Base-by-base conservation (phyloP, 1,140 invertebrate species). In the Mamestra configurata region DNA sequence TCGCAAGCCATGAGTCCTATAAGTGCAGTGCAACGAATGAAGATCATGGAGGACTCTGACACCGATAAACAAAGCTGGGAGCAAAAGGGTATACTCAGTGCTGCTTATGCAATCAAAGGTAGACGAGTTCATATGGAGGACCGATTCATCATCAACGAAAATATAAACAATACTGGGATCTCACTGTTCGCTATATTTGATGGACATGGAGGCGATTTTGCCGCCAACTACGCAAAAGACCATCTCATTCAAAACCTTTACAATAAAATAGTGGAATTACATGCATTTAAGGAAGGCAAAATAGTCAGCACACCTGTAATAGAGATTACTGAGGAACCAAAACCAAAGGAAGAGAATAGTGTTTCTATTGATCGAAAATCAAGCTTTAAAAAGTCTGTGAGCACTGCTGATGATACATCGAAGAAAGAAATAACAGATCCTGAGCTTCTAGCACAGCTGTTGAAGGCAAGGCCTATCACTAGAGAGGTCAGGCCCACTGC, bases 151-250 rank as follows among this genome's bases (percentile, higher is more conserved):
- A 96, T 98, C 40, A 96, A 98, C 79, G 96, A 97, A 89, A 97
- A 98, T 87, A 96, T 97, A 37, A 96, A 97, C 85, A 95, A 96
- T 77, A 97, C 97, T 22, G 97, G 97, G 27, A 97, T 98, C 68
- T 97, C 98, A 1, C 95, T 99, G 59, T 99, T 98, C 96, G 98
- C 98, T 49, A 97, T 99, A 73, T 99, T 99, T 94, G 98, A 99
- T 96, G 98, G 98, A 0, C 98, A 99, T 94, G 98, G 98, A 72
- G 98, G 98, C 66, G 98, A 99, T 95, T 98, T 98, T 96, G 98
- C 98, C 70, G 98, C 98, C 13, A 98, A 99, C 88, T 99, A 98
- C 95, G 98, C 98, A 20, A 97, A 97, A 89, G 97, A 98, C 84
- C 97, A 98, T 81, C 95, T 98, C 13, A 96, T 98, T 79, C 96